Conservation (phyloP, 2,888 invertebrate genomes). For the Tiliacea aurago region DNA sequence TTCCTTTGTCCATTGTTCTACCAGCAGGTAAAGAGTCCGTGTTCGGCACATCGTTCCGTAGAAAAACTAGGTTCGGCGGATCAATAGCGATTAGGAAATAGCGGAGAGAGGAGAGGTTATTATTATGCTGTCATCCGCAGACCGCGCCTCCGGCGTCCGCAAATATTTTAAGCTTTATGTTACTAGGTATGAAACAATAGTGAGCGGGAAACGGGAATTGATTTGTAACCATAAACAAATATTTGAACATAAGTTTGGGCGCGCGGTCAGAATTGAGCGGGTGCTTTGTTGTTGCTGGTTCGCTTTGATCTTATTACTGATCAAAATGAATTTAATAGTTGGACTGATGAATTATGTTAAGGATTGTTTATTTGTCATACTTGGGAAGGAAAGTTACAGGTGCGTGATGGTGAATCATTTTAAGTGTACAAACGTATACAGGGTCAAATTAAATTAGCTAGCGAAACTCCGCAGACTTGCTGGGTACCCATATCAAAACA, state of each 20-base stretch:
- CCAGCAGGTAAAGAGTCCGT: not conserved
- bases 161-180: constrained; percentile 68
- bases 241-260: constrained; percentile 58
- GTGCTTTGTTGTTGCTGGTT: constrained; percentile 38
- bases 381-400: not conserved
- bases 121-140: constrained; percentile 75
- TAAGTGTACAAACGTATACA: too few relatives aligned
- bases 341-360: not conserved
- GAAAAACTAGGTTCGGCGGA: constrained; percentile 56
- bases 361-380: constrained; percentile 1
- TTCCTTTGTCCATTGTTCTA: constrained; percentile 33
- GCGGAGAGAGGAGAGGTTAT: constrained; percentile 65
- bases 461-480: too few relatives aligned
- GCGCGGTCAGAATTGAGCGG: constrained; percentile 34
- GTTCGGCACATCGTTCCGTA: constrained; percentile 19
- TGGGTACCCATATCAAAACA: too few relatives aligned
- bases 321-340: constrained; percentile 24
- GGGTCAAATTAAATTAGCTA: too few relatives aligned
- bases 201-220: constrained; percentile 55
- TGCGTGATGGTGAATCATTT: not conserved
- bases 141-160: constrained; percentile 55
- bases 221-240: constrained; percentile 61
- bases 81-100: constrained; percentile 71
- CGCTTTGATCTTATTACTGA: constrained; percentile 44
- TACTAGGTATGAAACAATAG: constrained; percentile 64